Evolutionary conservation across 2,797 vertebrate species (phyloP).

Genomic region (Notamacropus eugenii): DNA sequence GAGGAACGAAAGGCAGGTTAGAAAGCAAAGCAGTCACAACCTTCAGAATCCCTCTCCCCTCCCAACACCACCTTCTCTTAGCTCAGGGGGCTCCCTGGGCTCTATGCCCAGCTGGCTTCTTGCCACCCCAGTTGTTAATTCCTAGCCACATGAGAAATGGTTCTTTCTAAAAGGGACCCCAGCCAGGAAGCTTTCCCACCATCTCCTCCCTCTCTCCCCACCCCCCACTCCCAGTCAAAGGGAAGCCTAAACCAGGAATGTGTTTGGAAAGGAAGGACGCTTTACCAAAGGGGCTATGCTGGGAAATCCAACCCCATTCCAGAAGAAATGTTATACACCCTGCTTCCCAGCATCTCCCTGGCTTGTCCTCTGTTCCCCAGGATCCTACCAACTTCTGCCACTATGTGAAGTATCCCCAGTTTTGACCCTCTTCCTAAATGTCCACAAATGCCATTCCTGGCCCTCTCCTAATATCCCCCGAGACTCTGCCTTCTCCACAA

Average conservation of each 20-base stretch:
- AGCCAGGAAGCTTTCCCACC: not conserved
- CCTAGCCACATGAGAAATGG: not conserved
- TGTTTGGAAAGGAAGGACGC: not conserved
- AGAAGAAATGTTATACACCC: not conserved
- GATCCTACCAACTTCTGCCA: not conserved
- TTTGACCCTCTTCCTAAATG: not conserved
- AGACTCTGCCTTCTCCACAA: constrained; percentile 21
- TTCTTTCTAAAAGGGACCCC: not conserved
- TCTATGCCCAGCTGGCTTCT: not conserved
- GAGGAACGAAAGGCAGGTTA: not conserved
- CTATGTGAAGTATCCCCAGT: too few relatives aligned
- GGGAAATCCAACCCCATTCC: not conserved
- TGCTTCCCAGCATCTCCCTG: not conserved
- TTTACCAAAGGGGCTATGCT: not conserved
- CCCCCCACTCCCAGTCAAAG: not conserved
- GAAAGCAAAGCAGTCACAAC: not conserved
- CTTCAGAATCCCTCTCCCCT: not conserved
- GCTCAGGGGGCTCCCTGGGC: not conserved
- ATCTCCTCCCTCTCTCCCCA: not conserved
- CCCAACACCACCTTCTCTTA: not conserved
- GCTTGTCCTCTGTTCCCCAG: not conserved
- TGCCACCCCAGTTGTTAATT: not conserved
- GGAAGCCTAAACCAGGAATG: not conserved
- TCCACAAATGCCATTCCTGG: not conserved
- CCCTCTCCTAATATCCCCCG: not conserved